A percentile compares a stretch with the other conserved stretches of the same genome.
Evolutionary conservation across 2,113 vertebrate genomes (phyloP).

Genomic region (Brevimyrus niger): DNA sequence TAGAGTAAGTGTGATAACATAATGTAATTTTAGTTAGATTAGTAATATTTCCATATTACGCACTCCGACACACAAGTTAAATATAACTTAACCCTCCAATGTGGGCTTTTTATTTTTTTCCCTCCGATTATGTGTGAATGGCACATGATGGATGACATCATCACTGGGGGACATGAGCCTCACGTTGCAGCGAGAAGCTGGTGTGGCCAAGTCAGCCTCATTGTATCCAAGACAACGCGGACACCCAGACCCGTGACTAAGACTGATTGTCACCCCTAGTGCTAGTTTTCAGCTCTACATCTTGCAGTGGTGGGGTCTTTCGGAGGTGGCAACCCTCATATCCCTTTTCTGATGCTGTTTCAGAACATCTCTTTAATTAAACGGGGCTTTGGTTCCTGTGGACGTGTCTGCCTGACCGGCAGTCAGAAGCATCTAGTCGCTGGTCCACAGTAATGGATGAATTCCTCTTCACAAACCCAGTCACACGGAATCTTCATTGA

Average conservation of each 20-base stretch:
- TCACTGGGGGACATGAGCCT: not conserved
- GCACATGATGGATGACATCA: not conserved
- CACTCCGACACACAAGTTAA: not conserved
- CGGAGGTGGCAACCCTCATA: not conserved
- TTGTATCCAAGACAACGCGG: not conserved
- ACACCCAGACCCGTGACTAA: not conserved
- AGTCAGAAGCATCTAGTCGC: not conserved
- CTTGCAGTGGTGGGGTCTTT: not conserved
- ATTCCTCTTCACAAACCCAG: not conserved
- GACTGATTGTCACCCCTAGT: not conserved
- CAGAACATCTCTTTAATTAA: not conserved
- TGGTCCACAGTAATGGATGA: not conserved
- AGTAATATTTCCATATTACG: not conserved
- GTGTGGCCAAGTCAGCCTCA: not conserved
- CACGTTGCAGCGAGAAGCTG: not conserved
- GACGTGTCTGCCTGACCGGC: not conserved
- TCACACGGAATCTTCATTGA: not conserved
- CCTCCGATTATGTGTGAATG: not conserved
- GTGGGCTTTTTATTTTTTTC: not conserved
- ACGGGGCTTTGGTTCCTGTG: not conserved
- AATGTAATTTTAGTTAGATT: not conserved
- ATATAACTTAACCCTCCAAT: not conserved
- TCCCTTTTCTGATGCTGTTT: not conserved
- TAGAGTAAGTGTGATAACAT: not conserved
- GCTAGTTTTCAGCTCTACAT: not conserved